Evolutionary conservation across 2,888 invertebrate species (phyloP).

Genomic region (Lithosia quadra): DNA sequence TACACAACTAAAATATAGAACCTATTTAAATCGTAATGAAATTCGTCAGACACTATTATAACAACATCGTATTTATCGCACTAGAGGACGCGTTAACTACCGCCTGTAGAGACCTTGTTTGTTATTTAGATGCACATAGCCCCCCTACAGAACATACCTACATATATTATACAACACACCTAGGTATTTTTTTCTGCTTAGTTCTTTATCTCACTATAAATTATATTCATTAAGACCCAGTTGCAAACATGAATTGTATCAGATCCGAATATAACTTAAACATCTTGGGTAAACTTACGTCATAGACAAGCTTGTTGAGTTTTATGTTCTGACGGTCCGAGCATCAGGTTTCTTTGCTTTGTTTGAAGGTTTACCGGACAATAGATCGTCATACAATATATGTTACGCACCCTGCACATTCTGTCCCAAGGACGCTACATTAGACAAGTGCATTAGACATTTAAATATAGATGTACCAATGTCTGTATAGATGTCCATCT

Average conservation of each 20-base stretch:
- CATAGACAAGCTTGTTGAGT: constrained; percentile 41
- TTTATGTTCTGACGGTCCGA: constrained; percentile 48
- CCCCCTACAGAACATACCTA: not conserved
- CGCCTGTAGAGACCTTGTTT: constrained; percentile 14
- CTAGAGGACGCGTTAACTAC: constrained; percentile 10
- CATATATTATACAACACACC: not conserved
- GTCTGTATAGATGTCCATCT: not conserved
- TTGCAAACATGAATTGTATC: not conserved
- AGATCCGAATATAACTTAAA: constrained; percentile 2
- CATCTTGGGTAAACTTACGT: constrained; percentile 34
- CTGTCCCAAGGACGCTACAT: constrained; percentile 66
- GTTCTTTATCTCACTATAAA: not conserved
- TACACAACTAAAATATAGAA: not conserved
- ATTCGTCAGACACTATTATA: constrained; percentile 8
- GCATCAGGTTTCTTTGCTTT: constrained; percentile 73
- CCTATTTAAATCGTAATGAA: not conserved
- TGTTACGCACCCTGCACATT: constrained; percentile 71
- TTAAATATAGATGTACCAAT: constrained; percentile 7
- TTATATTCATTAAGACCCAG: not conserved
- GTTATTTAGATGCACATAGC: constrained; percentile 15
- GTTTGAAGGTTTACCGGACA: constrained; percentile 63
- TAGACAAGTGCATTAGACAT: constrained; percentile 60
- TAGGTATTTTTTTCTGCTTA: not conserved
- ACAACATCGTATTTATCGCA: constrained; percentile 15
- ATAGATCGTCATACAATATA: constrained; percentile 72